phyloP scores from a whole-genome alignment of 2,888 invertebrate genomes.

The Anthophora plumipes region DNA sequence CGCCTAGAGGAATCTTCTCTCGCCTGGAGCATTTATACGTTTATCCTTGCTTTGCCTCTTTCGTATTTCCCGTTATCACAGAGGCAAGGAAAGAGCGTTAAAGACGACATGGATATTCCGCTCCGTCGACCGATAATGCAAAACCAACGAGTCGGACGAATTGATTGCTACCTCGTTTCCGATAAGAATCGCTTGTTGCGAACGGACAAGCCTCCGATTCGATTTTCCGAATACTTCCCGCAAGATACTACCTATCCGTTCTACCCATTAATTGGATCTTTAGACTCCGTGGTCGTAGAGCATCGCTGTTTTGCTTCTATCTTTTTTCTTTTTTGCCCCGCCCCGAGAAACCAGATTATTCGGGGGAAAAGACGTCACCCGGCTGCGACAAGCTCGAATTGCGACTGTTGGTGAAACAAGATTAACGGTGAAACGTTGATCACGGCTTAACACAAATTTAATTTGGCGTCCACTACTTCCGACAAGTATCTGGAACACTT shows the following conservation, averaged over 20 bases:
- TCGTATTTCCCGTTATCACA: constrained; percentile 44
- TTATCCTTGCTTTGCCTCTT: constrained; percentile 40
- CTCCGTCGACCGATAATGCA: constrained; percentile 17
- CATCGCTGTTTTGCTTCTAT: no score
- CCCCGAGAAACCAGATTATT: constrained; percentile 27
- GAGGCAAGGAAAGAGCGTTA: background rate
- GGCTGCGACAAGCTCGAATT: background rate
- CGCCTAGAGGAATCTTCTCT: no score
- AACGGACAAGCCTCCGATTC: constrained; percentile 10
- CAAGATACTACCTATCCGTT: background rate
- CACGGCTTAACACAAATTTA: constrained; percentile 14
- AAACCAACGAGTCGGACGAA: constrained; percentile 24
- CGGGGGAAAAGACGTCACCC: background rate
- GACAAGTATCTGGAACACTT: background rate
- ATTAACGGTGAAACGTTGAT: constrained; percentile 26
- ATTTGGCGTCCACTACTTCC: constrained; percentile 12
- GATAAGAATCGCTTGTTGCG: constrained; percentile 16
- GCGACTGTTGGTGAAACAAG: constrained; percentile 6
- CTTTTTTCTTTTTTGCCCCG: background rate
- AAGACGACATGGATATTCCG: constrained; percentile 6
- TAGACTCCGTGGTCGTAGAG: constrained; percentile 13
- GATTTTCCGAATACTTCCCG: constrained; percentile 31
- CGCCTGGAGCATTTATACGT: constrained; percentile 41
- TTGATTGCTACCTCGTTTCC: constrained; percentile 30
- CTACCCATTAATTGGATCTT: constrained; percentile 37